Conservation (phyloP, 2,797 vertebrate species). For the Takifugu ocellatus region DNA sequence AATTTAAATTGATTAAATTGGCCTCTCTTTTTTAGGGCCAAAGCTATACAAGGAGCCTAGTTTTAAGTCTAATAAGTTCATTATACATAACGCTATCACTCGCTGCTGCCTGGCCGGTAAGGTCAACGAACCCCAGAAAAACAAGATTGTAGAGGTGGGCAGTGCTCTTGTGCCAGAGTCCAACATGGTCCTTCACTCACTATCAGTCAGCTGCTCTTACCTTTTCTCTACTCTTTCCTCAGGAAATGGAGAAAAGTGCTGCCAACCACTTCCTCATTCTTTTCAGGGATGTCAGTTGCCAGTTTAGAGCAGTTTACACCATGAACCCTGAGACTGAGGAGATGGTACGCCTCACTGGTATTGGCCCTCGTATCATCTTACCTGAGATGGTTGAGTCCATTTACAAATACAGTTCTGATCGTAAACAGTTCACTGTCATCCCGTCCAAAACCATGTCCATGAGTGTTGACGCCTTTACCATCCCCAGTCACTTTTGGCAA, state of each 20-base stretch:
- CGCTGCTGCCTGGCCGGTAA: conserved; percentile 93
- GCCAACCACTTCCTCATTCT: conserved; percentile 94
- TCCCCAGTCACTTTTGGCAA: conserved; percentile 89
- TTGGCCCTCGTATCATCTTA: conserved; percentile 81
- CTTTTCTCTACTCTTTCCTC: not conserved
- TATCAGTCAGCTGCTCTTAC: not conserved
- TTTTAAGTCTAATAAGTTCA: conserved; percentile 95
- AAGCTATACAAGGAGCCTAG: conserved; percentile 94
- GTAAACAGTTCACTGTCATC: conserved; percentile 91
- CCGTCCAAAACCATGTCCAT: conserved; percentile 95
- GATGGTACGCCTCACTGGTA: conserved; percentile 83
- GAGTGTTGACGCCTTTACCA: conserved; percentile 93
- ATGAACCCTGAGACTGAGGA: conserved; percentile 87
- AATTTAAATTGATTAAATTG: conserved; percentile 16
- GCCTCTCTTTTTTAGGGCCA: conserved; percentile 75
- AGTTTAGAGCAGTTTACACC: conserved; percentile 90
- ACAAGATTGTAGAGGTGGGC: conserved; percentile 89
- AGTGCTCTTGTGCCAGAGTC: conserved; percentile 32
- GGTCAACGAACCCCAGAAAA: conserved; percentile 93
- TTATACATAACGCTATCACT: conserved; percentile 91
- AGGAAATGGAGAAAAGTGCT: conserved; percentile 89
- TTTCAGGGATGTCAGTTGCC: conserved; percentile 89
- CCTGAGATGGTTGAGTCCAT: conserved; percentile 86
- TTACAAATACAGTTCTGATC: conserved; percentile 94
- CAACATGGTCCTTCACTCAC: conserved; percentile 3